Evolutionary conservation across 2,888 invertebrate species (phyloP).

Genomic region (Agrotis puta): DNA sequence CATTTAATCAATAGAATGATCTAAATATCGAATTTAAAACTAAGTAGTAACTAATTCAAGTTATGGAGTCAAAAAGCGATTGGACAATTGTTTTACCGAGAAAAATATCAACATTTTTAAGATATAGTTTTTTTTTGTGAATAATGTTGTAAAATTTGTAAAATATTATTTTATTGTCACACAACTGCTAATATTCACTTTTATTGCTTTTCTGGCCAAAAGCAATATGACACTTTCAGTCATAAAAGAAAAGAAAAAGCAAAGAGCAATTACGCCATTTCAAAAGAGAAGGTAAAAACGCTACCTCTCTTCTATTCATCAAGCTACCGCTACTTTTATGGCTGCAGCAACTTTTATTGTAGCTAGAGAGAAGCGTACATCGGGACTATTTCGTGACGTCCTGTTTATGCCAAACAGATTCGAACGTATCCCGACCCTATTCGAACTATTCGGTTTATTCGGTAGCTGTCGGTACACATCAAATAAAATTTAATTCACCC

Average conservation of each 20-base stretch:
- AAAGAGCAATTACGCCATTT: slow-evolving; percentile 17
- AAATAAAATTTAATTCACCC: slow-evolving; percentile 87
- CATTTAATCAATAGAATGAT: too few relatives aligned
- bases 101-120: slow-evolving; percentile 8
- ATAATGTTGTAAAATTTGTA: too few relatives aligned
- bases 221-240: slow-evolving; percentile 7
- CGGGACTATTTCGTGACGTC: slow-evolving; percentile 75
- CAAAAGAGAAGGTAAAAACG: slow-evolving; percentile 18
- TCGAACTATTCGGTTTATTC: slow-evolving; percentile 77
- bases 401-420: slow-evolving; percentile 80
- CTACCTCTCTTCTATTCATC: neutral
- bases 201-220: slow-evolving; percentile 35
- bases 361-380: slow-evolving; percentile 69
- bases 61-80: neutral
- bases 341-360: slow-evolving; percentile 58
- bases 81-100: neutral
- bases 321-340: slow-evolving; percentile 34
- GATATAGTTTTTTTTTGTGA: too few relatives aligned
- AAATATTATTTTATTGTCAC: neutral
- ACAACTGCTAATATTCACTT: neutral
- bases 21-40: too few relatives aligned
- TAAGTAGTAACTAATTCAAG: neutral
- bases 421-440: slow-evolving; percentile 64
- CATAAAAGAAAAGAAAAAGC: slow-evolving; percentile 2
- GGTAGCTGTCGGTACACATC: slow-evolving; percentile 80